Conservation (phyloP, 2,888 invertebrate species). For the Andrena praecox region DNA sequence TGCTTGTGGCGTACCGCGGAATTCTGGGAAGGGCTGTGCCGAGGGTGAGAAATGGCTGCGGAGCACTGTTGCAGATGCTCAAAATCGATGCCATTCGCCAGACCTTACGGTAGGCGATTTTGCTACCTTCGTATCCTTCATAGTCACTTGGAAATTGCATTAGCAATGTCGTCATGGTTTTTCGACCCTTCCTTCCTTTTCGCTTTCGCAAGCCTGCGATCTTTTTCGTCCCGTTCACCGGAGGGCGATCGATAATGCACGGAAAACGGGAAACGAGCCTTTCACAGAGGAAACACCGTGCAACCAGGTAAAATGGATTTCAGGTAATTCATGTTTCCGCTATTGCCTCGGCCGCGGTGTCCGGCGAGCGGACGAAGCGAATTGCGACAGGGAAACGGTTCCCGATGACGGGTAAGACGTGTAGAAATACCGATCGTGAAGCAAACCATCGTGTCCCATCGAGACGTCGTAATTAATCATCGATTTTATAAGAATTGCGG, state of each 20-base stretch:
- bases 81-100: too few species aligned
- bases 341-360: conserved; percentile 45
- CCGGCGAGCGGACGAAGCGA: conserved; percentile 45
- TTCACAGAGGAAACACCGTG: conserved; percentile 60
- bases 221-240: conserved; percentile 58
- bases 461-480: conserved; percentile 59
- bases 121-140: not conserved
- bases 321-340: conserved; percentile 65
- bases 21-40: too few species aligned
- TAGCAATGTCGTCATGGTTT: conserved; percentile 31
- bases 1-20: too few species aligned
- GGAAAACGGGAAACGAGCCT: conserved; percentile 58
- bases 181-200: conserved; percentile 23
- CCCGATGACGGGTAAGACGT: not conserved
- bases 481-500: conserved; percentile 36
- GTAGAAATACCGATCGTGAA: conserved; percentile 29
- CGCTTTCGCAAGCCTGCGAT: conserved; percentile 40
- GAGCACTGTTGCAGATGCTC: too few species aligned
- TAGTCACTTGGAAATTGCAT: not conserved
- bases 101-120: too few species aligned
- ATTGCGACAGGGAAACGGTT: conserved; percentile 52
- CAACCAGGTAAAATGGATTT: conserved; percentile 58
- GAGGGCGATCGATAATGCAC: conserved; percentile 55
- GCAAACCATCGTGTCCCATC: conserved; percentile 26
- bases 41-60: too few species aligned